Evolutionary conservation across 2,888 invertebrate genomes (phyloP), one percentile per base, ranked within the genome.

Genomic region (Chirona hameri): DNA sequence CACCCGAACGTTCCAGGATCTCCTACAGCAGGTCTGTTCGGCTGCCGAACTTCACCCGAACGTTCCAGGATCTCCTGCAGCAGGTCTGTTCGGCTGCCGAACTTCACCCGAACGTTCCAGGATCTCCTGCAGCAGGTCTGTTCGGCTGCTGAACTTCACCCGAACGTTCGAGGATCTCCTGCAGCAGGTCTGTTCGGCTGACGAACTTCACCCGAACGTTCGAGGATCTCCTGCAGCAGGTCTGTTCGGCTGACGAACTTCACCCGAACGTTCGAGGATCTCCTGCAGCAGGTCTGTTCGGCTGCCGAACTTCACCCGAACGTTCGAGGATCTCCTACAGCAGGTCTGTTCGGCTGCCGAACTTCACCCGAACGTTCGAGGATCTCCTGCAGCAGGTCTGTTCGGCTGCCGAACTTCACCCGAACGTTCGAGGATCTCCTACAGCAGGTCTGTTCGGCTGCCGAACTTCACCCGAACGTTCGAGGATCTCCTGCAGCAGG

Each of bases 151-250:
- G 39, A 39, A 39, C 39, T n/a, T n/a, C n/a, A n/a, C n/a, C n/a
- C n/a, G n/a, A n/a, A n/a, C 91, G 21, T 98, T 98, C 88, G 89
- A 91, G 2, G 94, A 93, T 86, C 92, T 98, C 81, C 89, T 97
- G 39, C 90, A 91, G 65, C 93, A 93, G 89, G 94, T 80, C 7
- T 5, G 52, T 52, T 39, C 7, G 39, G 39, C 39, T 7, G 39
- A 2, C 39, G 39, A 39, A 39, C 39, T n/a, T n/a, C n/a, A n/a
- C n/a, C n/a, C n/a, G n/a, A n/a, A n/a, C 91, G 21, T 98, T 98
- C 88, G 89, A 91, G 2, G 94, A 93, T 86, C 92, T 98, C 81
- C 89, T 97, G 39, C 90, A 91, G 65, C 93, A 93, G 89, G 94
- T 80, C 7, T 5, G 52, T 52, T 39, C 7, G 39, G 39, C 39